Base-by-base conservation (phyloP, 2,888 invertebrate genomes). In the Platypus cylindrus region DNA sequence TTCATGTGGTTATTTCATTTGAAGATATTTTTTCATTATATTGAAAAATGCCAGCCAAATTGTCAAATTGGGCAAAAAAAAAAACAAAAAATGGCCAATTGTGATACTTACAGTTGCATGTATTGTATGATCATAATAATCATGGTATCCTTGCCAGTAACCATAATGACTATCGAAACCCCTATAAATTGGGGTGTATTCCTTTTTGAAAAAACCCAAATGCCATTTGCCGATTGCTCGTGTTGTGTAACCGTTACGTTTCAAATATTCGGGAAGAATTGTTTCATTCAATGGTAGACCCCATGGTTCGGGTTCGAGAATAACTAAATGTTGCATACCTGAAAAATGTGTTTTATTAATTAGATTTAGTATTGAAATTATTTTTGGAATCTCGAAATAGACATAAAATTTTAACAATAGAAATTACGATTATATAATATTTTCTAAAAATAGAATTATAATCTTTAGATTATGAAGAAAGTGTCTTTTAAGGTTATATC, bases 181-280 rank as follows among this genome's bases (percentile, higher is more conserved):
- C 34, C 86, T 68, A 34, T 67, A 68, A 2, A 72, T 73, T 0
- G 86, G 87, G 2, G 81, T 71, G 55, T 73, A 84, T 46, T 75
- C 75, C 33, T 68, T 66, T 34, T 68, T 66, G 43, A 74, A 78
- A 65, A 78, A 84, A 2, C 91, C 91, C 38, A 91, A 70, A 56
- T 84, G 81, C 86, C 86, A 86, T 64, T 87, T 87, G 9, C 87
- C 87, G 9, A 87, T 71, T 22, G 81, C 74, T 54, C 81, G 78
- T 0, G 83, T 83, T 14, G 62, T 59, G 56, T 86, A 89, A 5
- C 84, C 84, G 34, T 66, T 59, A 16, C 64, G 65, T 50, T 68
- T 68, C 32, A 87, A 62, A 58, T 79, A 74, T 59, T 75, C 63
- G 0, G 73, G 72, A 39, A 73, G 47, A 37, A 73, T 47, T 45